Conservation (phyloP, 2,888 invertebrate genomes). For the Acleris literana region DNA sequence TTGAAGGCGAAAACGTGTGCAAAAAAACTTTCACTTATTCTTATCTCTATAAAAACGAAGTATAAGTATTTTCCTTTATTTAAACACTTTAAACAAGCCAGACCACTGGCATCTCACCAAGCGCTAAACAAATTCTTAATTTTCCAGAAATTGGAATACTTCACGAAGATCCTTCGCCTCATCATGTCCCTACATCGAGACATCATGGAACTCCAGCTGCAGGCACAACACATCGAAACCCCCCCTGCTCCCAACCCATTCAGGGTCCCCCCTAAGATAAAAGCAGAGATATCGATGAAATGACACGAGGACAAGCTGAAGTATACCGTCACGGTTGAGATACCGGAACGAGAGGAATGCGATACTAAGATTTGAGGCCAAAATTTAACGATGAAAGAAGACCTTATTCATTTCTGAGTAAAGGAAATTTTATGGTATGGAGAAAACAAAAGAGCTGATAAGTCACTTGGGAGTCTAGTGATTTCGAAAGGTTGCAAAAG, state of each 20-base stretch:
- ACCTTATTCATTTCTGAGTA: no score
- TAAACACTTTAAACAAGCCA: no score
- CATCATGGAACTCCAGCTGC: constrained; percentile 71
- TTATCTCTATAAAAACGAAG: background rate
- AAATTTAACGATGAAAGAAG: background rate
- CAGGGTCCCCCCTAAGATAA: constrained; percentile 63
- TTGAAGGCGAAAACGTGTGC: no score
- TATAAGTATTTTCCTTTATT: background rate
- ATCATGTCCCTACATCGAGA: constrained; percentile 76
- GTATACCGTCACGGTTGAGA: constrained; percentile 53
- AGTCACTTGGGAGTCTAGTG: no score
- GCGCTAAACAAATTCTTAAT: background rate
- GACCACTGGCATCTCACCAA: background rate
- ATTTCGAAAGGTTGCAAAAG: no score
- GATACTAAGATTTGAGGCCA: constrained; percentile 33
- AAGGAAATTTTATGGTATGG: no score
- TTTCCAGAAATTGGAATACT: constrained; percentile 76
- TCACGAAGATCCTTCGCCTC: constrained; percentile 72
- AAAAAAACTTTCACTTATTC: no score
- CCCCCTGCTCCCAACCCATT: constrained; percentile 47
- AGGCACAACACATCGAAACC: constrained; percentile 49
- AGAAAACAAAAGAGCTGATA: no score
- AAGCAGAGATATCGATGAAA: constrained; percentile 73
- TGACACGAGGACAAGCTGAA: constrained; percentile 56
- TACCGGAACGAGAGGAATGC: constrained; percentile 43